Base-by-base conservation (phyloP, 2,113 vertebrate species). In the western clawed frog (Xenopus tropicalis) region DNA sequence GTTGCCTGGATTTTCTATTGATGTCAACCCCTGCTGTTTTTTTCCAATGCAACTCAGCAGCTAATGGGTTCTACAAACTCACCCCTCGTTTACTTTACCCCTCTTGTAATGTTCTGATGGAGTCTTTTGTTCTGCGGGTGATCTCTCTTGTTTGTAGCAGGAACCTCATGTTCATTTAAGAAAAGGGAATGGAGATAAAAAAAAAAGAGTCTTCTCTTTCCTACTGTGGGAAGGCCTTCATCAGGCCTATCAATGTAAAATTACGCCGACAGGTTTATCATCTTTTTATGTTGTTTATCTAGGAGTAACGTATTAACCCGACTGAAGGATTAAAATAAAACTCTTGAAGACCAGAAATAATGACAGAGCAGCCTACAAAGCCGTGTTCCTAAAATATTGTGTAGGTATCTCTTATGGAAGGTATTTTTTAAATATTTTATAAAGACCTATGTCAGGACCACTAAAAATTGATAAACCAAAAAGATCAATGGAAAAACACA, bases 21-120 rank as follows among this genome's bases (percentile, higher is more conserved):
- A 74, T 61, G 72, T 68, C 67, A 19, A 61, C 43, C 21, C 72
- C 65, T 74, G 64, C 63, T 74, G 72, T 29, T 61, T 68, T 61
- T 37, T 9, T 14, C 57, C 72, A 74, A 51, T 74, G 65, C 68
- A 61, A 64, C 64, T 52, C 22, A 37, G 72, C 22, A 37, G 48
- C 56, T 29, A 23, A 21, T 54, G n/a, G 16, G 57, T 42, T 74
- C 42, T 22, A 21, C 64, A 21, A 29, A 21, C 52, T 21, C 21
- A 29, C 63, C 25, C 51, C 24, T 48, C 44, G n/a, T 1, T 44
- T 48, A 6, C 46, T 48, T 48, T 11, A 13, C 1, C 16, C 13
- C 19, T 58, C 71, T 72, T 25, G 24, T 57, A 23, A 59, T 74
- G 54, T 13, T 46, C 54, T 74, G 25, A 23, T 56, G 42, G 51